These are phyloP conservation scores for Orthosia cruda DNA, from an alignment of 2,888 invertebrate species.

Conservation along the genomic window DNA sequence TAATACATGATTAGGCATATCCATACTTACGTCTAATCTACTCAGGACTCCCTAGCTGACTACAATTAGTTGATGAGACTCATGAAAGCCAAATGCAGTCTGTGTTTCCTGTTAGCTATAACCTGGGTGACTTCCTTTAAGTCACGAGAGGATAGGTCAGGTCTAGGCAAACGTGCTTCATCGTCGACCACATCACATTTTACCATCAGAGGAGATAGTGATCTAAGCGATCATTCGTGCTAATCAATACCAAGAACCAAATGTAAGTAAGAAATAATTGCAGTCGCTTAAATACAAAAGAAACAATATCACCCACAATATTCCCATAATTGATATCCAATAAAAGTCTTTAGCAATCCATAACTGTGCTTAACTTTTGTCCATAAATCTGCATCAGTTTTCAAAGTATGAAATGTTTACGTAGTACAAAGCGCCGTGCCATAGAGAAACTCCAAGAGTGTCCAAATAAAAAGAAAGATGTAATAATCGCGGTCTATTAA, in stretches of 20 bases:
- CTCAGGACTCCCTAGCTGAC: too few relatives aligned
- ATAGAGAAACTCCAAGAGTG: slow-evolving; percentile 49
- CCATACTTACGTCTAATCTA: neutral
- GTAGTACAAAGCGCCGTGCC: slow-evolving; percentile 54
- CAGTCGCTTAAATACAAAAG: neutral
- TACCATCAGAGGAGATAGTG: neutral
- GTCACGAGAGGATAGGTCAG: neutral
- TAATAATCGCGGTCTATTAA: slow-evolving; percentile 78
- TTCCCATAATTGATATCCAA: slow-evolving; percentile 6
- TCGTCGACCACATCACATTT: neutral
- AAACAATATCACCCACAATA: neutral
- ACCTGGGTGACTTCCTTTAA: neutral
- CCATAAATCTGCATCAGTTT: slow-evolving; percentile 43
- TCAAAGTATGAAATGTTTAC: slow-evolving; percentile 59
- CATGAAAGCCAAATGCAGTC: neutral
- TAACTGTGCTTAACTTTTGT: slow-evolving; percentile 17
- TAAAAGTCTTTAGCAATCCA: slow-evolving; percentile 24
- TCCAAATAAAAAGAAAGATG: slow-evolving; percentile 66
- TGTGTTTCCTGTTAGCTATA: neutral
- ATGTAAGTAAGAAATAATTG: too few relatives aligned
- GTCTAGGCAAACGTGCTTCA: neutral
- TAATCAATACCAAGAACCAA: neutral
- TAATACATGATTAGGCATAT: too few relatives aligned
- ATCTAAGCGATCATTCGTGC: neutral
- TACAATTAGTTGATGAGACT: too few relatives aligned